These are phyloP conservation scores for Malurus elegans DNA, from an alignment of 2,113 vertebrate genomes.

Conservation along the genomic window DNA sequence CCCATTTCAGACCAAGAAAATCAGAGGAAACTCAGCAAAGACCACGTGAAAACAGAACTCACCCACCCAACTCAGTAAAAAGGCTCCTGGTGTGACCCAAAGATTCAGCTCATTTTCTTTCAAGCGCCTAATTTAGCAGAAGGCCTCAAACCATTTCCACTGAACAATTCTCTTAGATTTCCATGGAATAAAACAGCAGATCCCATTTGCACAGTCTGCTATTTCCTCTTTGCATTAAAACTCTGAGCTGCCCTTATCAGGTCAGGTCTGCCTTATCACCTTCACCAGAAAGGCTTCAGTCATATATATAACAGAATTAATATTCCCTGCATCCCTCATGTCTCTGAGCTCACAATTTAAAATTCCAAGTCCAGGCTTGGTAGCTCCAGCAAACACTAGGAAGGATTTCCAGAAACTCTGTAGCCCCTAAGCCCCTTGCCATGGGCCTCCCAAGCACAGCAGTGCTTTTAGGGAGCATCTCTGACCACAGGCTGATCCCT, in stretches of 20 bases:
- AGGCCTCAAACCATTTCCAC: neutral
- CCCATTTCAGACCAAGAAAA: neutral
- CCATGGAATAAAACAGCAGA: neutral
- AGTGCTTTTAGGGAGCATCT: neutral
- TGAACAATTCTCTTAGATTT: neutral
- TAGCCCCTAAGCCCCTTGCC: neutral
- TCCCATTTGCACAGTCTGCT: neutral
- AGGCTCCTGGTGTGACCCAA: neutral
- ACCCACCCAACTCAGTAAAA: neutral
- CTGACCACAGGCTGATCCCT: accelerated
- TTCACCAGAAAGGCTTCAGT: neutral
- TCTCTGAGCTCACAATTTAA: neutral
- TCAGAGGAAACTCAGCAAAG: neutral
- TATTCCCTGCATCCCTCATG: neutral
- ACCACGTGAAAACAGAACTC: neutral
- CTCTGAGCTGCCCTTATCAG: neutral
- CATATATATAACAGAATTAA: neutral
- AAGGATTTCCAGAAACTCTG: neutral
- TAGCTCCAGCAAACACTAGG: neutral
- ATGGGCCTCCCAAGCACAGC: neutral
- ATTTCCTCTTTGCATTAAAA: neutral
- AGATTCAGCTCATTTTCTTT: neutral
- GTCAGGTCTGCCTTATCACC: neutral
- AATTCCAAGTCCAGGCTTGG: neutral
- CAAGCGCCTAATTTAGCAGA: neutral